Evolutionary conservation across 64 coral and sea anemone species (phyloP).

Genomic region (Dendrophyllia cribrosa): DNA sequence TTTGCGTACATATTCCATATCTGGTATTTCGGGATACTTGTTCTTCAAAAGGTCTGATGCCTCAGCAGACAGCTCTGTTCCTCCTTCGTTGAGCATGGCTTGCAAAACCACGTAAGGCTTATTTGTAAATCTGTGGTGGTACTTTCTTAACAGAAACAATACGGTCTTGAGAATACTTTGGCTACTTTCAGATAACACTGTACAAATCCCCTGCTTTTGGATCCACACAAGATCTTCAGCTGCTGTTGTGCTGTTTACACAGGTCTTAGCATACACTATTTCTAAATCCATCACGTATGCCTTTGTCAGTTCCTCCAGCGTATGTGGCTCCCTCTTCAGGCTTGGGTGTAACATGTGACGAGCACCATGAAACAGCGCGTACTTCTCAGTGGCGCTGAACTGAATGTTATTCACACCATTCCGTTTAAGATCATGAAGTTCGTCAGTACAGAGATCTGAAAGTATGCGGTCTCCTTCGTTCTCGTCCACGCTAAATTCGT

Average conservation of each 20-base stretch:
- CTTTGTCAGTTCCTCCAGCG: background rate
- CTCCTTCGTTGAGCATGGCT: conserved; percentile 2
- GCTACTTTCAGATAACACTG: background rate
- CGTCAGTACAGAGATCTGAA: background rate
- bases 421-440: background rate
- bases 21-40: conserved; percentile 15
- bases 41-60: background rate
- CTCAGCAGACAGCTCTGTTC: background rate
- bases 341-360: background rate
- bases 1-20: conserved; percentile 5
- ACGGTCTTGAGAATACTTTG: background rate
- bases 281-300: background rate
- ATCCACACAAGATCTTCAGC: conserved; percentile 9
- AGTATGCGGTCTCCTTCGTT: conserved; percentile 20
- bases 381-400: background rate
- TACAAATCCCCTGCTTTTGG: background rate
- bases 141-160: background rate
- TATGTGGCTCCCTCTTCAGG: background rate
- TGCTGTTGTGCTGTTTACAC: background rate
- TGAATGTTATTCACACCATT: background rate
- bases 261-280: background rate
- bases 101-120: background rate
- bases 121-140: background rate
- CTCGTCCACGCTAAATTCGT: conserved; percentile 16
- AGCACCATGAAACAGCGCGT: background rate